Conservation (phyloP, 2,888 invertebrate genomes). For the Spilarctia lutea region DNA sequence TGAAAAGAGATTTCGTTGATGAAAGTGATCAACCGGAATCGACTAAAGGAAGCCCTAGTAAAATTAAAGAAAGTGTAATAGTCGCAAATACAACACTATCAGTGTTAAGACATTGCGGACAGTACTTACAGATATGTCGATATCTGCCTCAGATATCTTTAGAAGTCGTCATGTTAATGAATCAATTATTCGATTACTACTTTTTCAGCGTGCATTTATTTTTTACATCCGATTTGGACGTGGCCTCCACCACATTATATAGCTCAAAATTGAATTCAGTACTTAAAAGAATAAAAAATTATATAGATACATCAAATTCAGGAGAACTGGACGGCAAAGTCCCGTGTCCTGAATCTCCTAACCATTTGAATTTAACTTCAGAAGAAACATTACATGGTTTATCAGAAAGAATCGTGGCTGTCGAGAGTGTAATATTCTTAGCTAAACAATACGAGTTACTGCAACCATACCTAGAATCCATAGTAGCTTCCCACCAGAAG, state of each 20-base stretch:
- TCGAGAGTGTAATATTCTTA: conserved; percentile 97
- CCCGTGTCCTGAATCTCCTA: conserved; percentile 65
- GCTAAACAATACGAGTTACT: conserved; percentile 95
- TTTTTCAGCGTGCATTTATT: conserved; percentile 95
- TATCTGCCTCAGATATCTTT: conserved; percentile 95
- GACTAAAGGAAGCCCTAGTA: conserved; percentile 66
- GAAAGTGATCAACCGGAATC: conserved; percentile 82
- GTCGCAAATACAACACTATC: conserved; percentile 97
- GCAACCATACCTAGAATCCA: conserved; percentile 93
- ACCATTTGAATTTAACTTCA: conserved; percentile 68
- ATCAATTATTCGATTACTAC: conserved; percentile 97
- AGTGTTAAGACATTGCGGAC: conserved; percentile 94
- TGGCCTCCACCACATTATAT: conserved; percentile 86
- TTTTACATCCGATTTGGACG: conserved; percentile 92
- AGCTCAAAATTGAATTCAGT: conserved; percentile 90
- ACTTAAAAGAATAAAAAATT: conserved; percentile 92
- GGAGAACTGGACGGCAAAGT: conserved; percentile 68
- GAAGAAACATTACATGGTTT: conserved; percentile 93
- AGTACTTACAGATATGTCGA: conserved; percentile 97
- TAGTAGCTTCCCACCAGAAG: conserved; percentile 91
- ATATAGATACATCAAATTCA: conserved; percentile 83
- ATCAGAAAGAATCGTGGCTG: conserved; percentile 94
- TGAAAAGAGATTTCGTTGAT: conserved; percentile 91
- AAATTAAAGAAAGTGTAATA: conserved; percentile 86
- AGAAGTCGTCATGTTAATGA: conserved; percentile 96